These are phyloP conservation scores for Coregonus ussuriensis DNA, from an alignment of 2,797 vertebrate genomes.

Conservation along the genomic window DNA sequence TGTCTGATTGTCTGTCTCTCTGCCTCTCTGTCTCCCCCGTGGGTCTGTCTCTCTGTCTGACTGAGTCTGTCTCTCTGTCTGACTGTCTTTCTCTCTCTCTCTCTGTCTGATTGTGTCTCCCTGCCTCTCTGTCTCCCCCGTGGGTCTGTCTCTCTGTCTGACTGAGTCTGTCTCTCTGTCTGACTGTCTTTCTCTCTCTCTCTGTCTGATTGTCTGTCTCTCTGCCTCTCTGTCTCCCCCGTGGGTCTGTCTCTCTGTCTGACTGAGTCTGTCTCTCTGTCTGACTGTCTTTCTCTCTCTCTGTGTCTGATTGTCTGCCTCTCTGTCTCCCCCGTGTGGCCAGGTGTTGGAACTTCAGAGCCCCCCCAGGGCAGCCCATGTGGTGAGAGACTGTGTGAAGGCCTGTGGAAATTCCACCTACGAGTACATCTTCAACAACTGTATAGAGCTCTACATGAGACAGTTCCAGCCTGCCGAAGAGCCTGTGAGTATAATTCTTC, in stretches of 20 bases:
- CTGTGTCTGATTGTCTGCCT: background rate
- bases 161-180: background rate
- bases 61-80: background rate
- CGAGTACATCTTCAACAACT: slow-evolving; percentile 98
- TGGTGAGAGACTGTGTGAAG: slow-evolving; percentile 94
- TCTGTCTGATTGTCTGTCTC: background rate
- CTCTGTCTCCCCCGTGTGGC: background rate
- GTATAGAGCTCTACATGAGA: slow-evolving; percentile 89
- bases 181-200: too few species aligned
- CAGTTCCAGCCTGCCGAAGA: slow-evolving; percentile 84
- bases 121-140: background rate
- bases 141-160: background rate
- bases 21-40: background rate
- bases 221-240: background rate
- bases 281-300: background rate
- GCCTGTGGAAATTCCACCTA: slow-evolving; percentile 97
- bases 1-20: background rate
- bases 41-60: background rate
- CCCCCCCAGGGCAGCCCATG: slow-evolving; percentile 92
- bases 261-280: background rate
- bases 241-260: background rate
- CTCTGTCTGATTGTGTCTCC: background rate
- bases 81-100: background rate
- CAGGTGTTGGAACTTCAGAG: slow-evolving; percentile 94
- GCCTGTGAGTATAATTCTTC: slow-evolving; percentile 68